phyloP scores from a whole-genome alignment of 1,140 invertebrate species.

The Drosophila bipectinata region DNA sequence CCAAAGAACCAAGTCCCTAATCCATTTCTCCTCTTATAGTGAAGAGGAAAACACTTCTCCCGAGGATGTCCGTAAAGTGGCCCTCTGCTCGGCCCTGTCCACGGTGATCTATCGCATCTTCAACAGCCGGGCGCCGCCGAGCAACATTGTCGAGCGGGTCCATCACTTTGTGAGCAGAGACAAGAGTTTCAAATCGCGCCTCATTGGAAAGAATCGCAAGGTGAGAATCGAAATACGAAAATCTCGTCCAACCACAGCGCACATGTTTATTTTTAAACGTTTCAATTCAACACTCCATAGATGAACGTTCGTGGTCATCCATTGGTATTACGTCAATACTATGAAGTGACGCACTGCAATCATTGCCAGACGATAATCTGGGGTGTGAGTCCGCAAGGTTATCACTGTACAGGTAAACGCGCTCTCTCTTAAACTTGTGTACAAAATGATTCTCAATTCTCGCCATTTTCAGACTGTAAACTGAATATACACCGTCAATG shows the following conservation, averaged over 20 bases:
- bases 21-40: slow-evolving; percentile 72
- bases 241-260: background rate
- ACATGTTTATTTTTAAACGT: background rate
- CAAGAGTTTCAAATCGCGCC: slow-evolving; percentile 90
- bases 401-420: slow-evolving; percentile 89
- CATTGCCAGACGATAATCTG: slow-evolving; percentile 96
- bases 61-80: slow-evolving; percentile 88
- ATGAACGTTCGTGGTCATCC: slow-evolving; percentile 94
- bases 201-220: slow-evolving; percentile 89
- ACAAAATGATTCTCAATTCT: slow-evolving; percentile 33
- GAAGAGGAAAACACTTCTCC: slow-evolving; percentile 89
- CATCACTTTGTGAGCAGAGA: slow-evolving; percentile 93
- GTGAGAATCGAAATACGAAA: slow-evolving; percentile 37
- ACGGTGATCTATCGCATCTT: slow-evolving; percentile 88
- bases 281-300: slow-evolving; percentile 79
- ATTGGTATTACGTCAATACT: slow-evolving; percentile 94
- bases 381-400: slow-evolving; percentile 97
- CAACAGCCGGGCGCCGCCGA: slow-evolving; percentile 75
- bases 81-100: slow-evolving; percentile 90
- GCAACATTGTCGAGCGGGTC: slow-evolving; percentile 85
- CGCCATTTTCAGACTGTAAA: slow-evolving; percentile 90
- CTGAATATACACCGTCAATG: slow-evolving; percentile 95
- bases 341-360: slow-evolving; percentile 95
- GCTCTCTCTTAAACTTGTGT: background rate
- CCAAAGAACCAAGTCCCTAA: background rate